Conservation (phyloP, 1,140 invertebrate genomes). For the Gryllus bimaculatus region DNA sequence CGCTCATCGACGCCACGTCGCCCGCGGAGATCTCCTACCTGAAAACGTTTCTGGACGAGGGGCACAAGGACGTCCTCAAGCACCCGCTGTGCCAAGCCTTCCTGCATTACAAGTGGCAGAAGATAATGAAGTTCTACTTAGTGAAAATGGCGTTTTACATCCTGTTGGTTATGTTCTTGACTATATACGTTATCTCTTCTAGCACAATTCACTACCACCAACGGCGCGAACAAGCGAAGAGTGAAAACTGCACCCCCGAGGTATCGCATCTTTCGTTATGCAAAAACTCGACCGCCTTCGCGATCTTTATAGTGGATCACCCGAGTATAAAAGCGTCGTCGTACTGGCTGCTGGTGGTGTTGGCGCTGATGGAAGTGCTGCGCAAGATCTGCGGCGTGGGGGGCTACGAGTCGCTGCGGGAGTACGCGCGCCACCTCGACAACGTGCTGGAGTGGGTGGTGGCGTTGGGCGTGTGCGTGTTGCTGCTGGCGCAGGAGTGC, state of each 20-base stretch:
- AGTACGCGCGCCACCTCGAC: constrained; percentile 70
- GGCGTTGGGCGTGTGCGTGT: constrained; percentile 66
- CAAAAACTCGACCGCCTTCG: constrained; percentile 53
- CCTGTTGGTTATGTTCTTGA: constrained; percentile 66
- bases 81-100: constrained; percentile 77
- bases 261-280: background rate
- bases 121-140: constrained; percentile 79
- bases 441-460: constrained; percentile 80
- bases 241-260: background rate
- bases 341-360: constrained; percentile 52
- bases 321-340: constrained; percentile 65
- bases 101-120: constrained; percentile 76
- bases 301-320: constrained; percentile 57
- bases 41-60: constrained; percentile 72
- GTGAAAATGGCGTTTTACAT: constrained; percentile 68
- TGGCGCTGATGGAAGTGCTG: constrained; percentile 63
- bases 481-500: constrained; percentile 64
- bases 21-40: constrained; percentile 70
- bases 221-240: background rate
- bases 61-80: constrained; percentile 69
- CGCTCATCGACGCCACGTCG: constrained; percentile 64
- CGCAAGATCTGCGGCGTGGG: constrained; percentile 66
- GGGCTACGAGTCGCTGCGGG: constrained; percentile 60
- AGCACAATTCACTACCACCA: constrained; percentile 70
- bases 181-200: constrained; percentile 63